phyloP scores from a whole-genome alignment of 2,113 vertebrate species.

The Brachirus orientalis region DNA sequence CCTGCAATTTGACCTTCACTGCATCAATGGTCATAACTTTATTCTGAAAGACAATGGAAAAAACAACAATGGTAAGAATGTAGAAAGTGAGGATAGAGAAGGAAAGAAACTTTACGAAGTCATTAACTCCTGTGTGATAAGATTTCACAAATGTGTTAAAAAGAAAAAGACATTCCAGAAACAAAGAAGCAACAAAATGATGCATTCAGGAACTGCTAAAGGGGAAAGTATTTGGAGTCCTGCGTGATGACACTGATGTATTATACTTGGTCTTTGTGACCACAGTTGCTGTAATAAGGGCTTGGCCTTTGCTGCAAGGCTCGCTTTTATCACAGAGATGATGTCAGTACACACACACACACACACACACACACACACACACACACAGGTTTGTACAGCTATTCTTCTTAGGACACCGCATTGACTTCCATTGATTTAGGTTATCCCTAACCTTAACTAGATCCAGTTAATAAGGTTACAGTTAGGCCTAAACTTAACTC shows the following conservation, averaged over 20 bases:
- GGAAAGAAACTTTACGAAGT: not conserved
- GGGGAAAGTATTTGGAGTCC: too few species aligned
- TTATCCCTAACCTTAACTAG: too few species aligned
- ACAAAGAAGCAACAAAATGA: too few species aligned
- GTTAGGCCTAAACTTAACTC: too few species aligned
- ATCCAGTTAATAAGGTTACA: too few species aligned
- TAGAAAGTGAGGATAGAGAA: not conserved
- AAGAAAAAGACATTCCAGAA: too few species aligned
- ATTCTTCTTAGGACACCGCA: too few species aligned
- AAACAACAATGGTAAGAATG: not conserved
- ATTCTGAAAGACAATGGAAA: constrained; percentile 87
- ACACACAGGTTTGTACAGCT: not conserved
- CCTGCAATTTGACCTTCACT: constrained; percentile 94
- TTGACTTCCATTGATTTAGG: too few species aligned
- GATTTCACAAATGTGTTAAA: too few species aligned
- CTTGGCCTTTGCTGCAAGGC: constrained; percentile 10
- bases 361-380: not conserved
- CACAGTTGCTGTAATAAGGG: constrained; percentile 22
- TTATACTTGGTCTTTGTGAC: constrained; percentile 8
- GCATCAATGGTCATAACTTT: constrained; percentile 93
- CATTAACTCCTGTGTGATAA: too few species aligned
- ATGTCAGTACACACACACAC: constrained; percentile 1
- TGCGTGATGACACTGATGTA: constrained; percentile 1
- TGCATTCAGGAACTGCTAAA: not conserved
- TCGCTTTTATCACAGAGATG: constrained; percentile 16